These are phyloP conservation scores for Leptinotarsa juncta DNA, from an alignment of 2,888 invertebrate species.

Conservation along the genomic window DNA sequence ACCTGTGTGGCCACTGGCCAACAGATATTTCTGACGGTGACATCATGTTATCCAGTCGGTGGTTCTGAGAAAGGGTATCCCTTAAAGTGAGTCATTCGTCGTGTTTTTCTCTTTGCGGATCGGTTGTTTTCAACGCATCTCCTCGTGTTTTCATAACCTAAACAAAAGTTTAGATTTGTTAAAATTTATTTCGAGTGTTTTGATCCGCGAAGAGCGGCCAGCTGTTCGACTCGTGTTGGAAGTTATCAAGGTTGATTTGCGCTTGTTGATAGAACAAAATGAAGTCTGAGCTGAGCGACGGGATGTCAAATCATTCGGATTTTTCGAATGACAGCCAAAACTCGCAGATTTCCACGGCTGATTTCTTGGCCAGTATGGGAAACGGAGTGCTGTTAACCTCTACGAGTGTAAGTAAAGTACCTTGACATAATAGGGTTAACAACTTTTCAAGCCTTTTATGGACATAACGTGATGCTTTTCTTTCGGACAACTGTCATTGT, in stretches of 20 bases:
- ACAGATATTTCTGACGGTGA: conserved; percentile 64
- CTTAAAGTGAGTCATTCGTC: conserved; percentile 61
- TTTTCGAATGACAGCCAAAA: conserved; percentile 65
- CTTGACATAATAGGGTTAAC: conserved; percentile 22
- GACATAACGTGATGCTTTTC: conserved; percentile 1
- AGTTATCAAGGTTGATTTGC: conserved; percentile 52
- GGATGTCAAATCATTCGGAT: conserved; percentile 64
- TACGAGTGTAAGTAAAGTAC: conserved; percentile 57
- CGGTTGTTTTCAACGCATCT: conserved; percentile 24
- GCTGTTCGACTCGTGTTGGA: conserved; percentile 43
- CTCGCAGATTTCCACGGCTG: conserved; percentile 62
- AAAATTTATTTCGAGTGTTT: conserved; percentile 22
- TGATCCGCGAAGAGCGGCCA: conserved; percentile 39
- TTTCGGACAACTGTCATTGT: not conserved
- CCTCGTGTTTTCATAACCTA: conserved; percentile 33
- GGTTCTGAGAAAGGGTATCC: conserved; percentile 66
- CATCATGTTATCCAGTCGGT: conserved; percentile 61
- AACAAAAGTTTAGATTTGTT: conserved; percentile 21
- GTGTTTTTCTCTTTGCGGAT: conserved; percentile 50
- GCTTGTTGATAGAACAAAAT: conserved; percentile 51
- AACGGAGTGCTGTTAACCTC: conserved; percentile 58
- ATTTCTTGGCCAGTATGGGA: conserved; percentile 61
- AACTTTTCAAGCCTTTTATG: conserved; percentile 19
- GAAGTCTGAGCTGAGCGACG: conserved; percentile 64
- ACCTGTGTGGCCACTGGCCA: conserved; percentile 49